Base-by-base conservation (phyloP, 2,888 invertebrate genomes). In the Pimpla rufipes region DNA sequence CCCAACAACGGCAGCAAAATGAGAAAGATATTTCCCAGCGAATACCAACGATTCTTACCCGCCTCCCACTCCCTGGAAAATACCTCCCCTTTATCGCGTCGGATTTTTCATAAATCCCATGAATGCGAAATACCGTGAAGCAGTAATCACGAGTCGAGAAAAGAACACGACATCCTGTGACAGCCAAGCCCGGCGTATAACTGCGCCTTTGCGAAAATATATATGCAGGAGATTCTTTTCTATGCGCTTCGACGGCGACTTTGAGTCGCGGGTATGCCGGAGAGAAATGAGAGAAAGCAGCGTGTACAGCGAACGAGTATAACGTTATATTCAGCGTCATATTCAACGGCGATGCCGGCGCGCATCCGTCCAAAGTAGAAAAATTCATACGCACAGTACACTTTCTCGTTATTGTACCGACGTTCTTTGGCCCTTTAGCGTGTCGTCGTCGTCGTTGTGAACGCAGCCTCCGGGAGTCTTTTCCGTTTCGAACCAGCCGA, bases 381-480 rank as follows among this genome's bases (percentile, higher is more conserved):
- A 55, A 13, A 52, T 52, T 52, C 21, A 8, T 18, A 21, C 8
- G 52, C 21, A 21, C 10, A 8, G 52, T 52, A 52, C 18, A 42
- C 18, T 68, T 68, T 52, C 23, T 52, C 50, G 13, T 52, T 21
- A n/a, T 57, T 57, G 8, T 71, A 71, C n/a, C 55, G 57, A 23
- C 18, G 52, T 57, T 42, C 42, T 23, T 55, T 16, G 70, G 13
- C n/a, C 6, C 11, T 29, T 29, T 13, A 11, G 11, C n/a, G 23
- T 29, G 57, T 29, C 29, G 57, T 2, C 29, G 57, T 29, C 29
- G 57, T 2, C 29, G 29, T 11, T 57, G 10, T 13, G 52, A 52
- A 52, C 6, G 29, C 21, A 23, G 55, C 6, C 8, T 21, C 10
- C 23, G 4, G 29, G 35, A 40, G 35, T 37, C 37, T 40, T 52